phyloP scores from a whole-genome alignment of 2,113 vertebrate species.

The Pteruthius melanotis region DNA sequence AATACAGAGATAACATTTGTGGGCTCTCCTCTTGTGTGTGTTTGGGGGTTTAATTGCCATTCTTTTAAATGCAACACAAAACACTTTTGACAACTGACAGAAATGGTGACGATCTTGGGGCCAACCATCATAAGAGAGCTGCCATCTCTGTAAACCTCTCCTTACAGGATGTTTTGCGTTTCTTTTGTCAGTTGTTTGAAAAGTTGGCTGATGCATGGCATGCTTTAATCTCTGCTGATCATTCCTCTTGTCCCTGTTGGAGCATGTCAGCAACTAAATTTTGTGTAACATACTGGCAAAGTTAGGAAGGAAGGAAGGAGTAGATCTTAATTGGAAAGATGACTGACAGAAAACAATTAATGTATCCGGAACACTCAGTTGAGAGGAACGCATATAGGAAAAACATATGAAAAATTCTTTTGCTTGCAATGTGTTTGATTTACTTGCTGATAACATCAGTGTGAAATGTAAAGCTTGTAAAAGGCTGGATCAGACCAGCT shows the following conservation, averaged over 20 bases:
- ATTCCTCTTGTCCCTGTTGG: constrained; percentile 1
- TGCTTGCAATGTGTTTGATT: not conserved
- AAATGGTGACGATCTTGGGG: not conserved
- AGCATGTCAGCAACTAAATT: constrained; percentile 29
- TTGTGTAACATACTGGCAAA: constrained; percentile 23
- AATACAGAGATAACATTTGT: not conserved
- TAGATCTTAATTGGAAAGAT: constrained; percentile 23
- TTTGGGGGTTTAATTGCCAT: not conserved
- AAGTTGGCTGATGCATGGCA: not conserved
- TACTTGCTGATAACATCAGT: constrained; percentile 54
- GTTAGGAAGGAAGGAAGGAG: constrained; percentile 27
- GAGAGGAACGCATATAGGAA: not conserved
- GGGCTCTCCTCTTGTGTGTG: not conserved
- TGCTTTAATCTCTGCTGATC: constrained; percentile 24
- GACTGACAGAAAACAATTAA: constrained; percentile 39
- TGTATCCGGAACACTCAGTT: not conserved
- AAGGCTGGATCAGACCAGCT: constrained; percentile 37
- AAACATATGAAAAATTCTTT: not conserved
- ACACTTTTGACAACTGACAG: not conserved
- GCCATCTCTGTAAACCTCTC: not conserved
- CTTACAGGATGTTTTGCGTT: not conserved
- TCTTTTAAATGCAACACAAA: not conserved
- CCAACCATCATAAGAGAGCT: not conserved
- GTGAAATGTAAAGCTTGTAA: constrained; percentile 52
- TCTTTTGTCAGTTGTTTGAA: not conserved